These are phyloP conservation scores for Pseudococcus jackbeardsleyi DNA, from an alignment of 2,888 invertebrate species.

Conservation along the genomic window DNA sequence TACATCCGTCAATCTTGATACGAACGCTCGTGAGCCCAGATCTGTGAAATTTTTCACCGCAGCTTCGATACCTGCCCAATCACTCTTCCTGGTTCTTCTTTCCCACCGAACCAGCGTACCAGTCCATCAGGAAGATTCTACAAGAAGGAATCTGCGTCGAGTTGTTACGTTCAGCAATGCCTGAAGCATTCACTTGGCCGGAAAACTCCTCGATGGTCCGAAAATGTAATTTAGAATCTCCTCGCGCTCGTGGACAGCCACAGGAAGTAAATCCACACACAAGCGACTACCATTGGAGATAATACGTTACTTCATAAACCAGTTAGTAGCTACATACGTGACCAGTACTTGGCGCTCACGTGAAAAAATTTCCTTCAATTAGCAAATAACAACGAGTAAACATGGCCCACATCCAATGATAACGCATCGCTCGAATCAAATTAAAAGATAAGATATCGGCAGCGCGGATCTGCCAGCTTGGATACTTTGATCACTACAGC, in stretches of 20 bases:
- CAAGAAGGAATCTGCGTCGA: not conserved
- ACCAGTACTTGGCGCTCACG: not conserved
- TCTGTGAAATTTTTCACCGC: slow-evolving; percentile 2
- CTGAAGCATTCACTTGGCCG: not conserved
- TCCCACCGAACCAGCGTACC: not conserved
- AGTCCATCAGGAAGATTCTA: not conserved
- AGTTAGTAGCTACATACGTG: slow-evolving; percentile 17
- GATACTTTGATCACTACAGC: not conserved
- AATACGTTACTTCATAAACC: slow-evolving; percentile 30
- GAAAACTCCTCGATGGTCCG: not conserved
- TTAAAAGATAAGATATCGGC: slow-evolving; percentile 16
- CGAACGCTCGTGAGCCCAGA: not conserved
- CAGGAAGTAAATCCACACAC: not conserved
- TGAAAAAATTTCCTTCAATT: slow-evolving; percentile 43
- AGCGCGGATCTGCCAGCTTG: not conserved
- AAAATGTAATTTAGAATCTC: not conserved
- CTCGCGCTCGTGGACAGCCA: not conserved
- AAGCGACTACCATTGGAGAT: not conserved
- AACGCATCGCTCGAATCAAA: slow-evolving; percentile 33
- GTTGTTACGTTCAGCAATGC: not conserved
- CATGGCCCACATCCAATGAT: slow-evolving; percentile 31
- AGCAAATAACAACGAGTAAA: slow-evolving; percentile 6
- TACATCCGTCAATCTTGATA: not conserved
- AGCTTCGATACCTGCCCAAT: not conserved
- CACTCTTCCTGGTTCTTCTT: not conserved